phyloP scores from a whole-genome alignment of 2,797 vertebrate species.

The Brachyalestes nurse region DNA sequence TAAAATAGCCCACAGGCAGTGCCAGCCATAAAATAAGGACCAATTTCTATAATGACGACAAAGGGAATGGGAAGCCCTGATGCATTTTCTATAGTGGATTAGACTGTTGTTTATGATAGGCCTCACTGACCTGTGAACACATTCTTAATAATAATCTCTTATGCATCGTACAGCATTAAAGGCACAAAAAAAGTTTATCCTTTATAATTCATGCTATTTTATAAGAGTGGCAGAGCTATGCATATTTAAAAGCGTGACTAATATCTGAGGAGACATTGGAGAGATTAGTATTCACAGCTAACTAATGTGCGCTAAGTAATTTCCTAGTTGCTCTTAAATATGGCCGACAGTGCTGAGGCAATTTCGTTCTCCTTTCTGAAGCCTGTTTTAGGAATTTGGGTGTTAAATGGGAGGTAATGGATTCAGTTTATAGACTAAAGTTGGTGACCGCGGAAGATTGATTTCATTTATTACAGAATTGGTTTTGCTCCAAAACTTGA shows the following conservation, averaged over 20 bases:
- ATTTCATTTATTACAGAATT: background rate
- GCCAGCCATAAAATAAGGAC: conserved; percentile 27
- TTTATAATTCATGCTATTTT: conserved; percentile 6
- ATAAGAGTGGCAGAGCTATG: background rate
- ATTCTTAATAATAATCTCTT: background rate
- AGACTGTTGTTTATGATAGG: background rate
- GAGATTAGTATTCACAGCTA: background rate
- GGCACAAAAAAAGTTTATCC: background rate
- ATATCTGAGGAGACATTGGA: conserved; percentile 2
- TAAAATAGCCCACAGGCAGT: conserved; percentile 23
- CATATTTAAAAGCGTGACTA: conserved; percentile 21
- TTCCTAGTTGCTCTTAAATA: conserved; percentile 10
- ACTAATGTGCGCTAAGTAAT: conserved; percentile 3
- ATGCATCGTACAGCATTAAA: background rate
- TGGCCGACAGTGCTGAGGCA: background rate
- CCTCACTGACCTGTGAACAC: background rate
- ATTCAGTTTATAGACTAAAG: conserved; percentile 9
- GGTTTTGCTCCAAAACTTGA: background rate
- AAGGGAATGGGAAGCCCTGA: background rate
- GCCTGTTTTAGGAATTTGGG: background rate
- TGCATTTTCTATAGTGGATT: background rate
- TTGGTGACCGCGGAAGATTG: background rate
- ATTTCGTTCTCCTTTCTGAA: background rate
- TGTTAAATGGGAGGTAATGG: background rate
- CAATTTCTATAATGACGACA: conserved; percentile 14